A percentile compares a stretch with the other conserved stretches of the same genome.
These are phyloP conservation scores for Ptychochromis oligacanthus DNA, from an alignment of 2,113 vertebrate species.

Conservation along the genomic window DNA sequence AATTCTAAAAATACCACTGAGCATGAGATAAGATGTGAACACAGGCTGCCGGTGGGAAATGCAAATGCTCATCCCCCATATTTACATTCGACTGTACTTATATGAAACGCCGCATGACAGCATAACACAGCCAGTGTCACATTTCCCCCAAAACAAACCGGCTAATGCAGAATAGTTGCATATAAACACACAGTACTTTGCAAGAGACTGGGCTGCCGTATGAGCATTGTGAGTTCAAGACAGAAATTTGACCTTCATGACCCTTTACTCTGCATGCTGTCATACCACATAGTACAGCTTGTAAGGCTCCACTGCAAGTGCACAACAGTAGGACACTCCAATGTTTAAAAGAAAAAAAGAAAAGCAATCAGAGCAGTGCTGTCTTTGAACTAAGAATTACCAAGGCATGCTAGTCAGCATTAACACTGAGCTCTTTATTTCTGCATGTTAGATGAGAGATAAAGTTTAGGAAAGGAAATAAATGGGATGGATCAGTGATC, in stretches of 20 bases:
- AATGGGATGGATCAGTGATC: not conserved
- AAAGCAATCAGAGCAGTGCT: constrained; percentile 61
- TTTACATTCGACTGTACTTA: constrained; percentile 1
- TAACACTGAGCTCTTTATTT: not conserved
- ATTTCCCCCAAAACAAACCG: constrained; percentile 1
- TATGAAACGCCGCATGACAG: not conserved
- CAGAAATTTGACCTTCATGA: constrained; percentile 45
- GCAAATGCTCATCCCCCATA: not conserved
- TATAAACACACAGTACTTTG: not conserved
- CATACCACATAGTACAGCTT: constrained; percentile 49
- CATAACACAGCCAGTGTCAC: not conserved
- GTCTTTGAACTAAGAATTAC: constrained; percentile 66
- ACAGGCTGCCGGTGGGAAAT: constrained; percentile 1
- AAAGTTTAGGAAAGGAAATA: not conserved
- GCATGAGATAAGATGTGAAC: constrained; percentile 9
- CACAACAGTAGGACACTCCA: constrained; percentile 64
- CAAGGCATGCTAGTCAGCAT: constrained; percentile 33
- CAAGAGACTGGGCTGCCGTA: constrained; percentile 39
- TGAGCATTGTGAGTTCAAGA: constrained; percentile 43
- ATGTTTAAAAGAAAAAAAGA: constrained; percentile 25
- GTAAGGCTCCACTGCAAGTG: constrained; percentile 52
- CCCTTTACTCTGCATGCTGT: constrained; percentile 64
- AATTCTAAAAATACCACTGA: constrained; percentile 14
- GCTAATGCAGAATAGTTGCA: constrained; percentile 20
- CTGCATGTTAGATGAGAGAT: not conserved